Evolutionary conservation across 2,113 vertebrate genomes (phyloP), one percentile per base, ranked within the genome.

Genomic region (Ammodytes dubius): DNA sequence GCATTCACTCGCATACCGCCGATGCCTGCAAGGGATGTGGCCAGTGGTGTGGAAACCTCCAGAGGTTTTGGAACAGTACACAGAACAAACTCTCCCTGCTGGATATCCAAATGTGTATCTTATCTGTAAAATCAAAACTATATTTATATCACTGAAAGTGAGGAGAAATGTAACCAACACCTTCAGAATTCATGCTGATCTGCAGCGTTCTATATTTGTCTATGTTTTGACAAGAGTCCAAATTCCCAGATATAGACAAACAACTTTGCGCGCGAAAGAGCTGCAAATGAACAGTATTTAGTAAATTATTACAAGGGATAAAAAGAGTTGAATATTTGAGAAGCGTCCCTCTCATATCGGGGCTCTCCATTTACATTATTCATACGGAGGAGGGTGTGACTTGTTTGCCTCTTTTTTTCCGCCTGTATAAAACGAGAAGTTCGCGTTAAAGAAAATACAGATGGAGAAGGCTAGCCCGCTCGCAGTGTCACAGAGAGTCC

Each of bases 381-480:
- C 93, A 94, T 93, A 90, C 91, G 77, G 90, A 90, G 92, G 92
- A 93, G 97, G 97, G 97, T 96, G 97, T 97, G 96, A 96, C 96
- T 93, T 95, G 84, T 87, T 27, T 93, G 92, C 85, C 88, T 93
- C 89, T 89, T 89, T 92, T 92, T 94, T 92, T 91, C 92, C 93
- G 91, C 92, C 91, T 74, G 91, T 97, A 98, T 98, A 97, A 97
- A 99, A 93, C 89, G 70, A 93, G 90, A 95, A 95, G 88, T 90
- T 92, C 79, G 81, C 76, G 72, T 77, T 91, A 77, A 70, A 76
- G 65, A 87, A 88, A 68, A 86, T 84, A 93, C 94, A 96, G 96
- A 96, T 90, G 96, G 94, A 94, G 93, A 93, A 91, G 87, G 87
- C 86, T 91, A 82, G 83, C 83, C 85, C 83, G 86, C 85, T 88